Evolutionary conservation across 2,797 vertebrate genomes (phyloP).

Genomic region (Cheracebus regulus): DNA sequence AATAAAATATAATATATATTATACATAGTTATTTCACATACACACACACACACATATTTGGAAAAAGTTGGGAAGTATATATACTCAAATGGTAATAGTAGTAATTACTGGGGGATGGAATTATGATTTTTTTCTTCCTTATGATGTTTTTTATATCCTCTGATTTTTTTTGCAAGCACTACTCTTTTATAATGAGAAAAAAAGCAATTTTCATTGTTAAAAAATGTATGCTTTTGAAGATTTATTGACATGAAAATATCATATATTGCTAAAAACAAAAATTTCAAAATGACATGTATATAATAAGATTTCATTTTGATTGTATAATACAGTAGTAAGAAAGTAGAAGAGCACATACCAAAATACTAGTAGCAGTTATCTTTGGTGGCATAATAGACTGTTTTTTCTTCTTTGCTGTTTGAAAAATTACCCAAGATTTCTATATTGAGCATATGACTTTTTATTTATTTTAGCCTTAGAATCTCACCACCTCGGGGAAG

Average conservation of each 20-base stretch:
- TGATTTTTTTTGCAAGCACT: not conserved
- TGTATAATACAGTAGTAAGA: not conserved
- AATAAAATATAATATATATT: not conserved
- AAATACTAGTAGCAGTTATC: not conserved
- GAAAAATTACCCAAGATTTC: not conserved
- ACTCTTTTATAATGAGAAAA: not conserved
- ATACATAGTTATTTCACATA: not conserved
- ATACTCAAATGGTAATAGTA: not conserved
- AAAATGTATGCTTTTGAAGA: slow-evolving; percentile 24
- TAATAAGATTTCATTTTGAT: slow-evolving; percentile 25
- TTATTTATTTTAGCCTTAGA: not conserved
- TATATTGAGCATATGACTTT: not conserved
- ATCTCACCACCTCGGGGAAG: not conserved
- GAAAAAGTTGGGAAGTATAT: not conserved
- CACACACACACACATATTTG: not conserved
- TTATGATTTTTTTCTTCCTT: not conserved
- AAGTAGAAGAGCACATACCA: not conserved
- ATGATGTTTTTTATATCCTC: slow-evolving; percentile 1
- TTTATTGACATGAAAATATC: slow-evolving; percentile 39
- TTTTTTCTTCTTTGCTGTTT: not conserved
- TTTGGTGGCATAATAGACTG: not conserved
- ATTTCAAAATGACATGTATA: not conserved
- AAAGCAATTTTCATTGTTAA: slow-evolving; percentile 36
- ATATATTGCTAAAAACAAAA: slow-evolving; percentile 34
- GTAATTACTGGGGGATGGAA: not conserved